Evolutionary conservation across 2,888 invertebrate species (phyloP), one percentile per base, ranked within the genome.

Genomic region (Cataglyphis altisquamis): DNA sequence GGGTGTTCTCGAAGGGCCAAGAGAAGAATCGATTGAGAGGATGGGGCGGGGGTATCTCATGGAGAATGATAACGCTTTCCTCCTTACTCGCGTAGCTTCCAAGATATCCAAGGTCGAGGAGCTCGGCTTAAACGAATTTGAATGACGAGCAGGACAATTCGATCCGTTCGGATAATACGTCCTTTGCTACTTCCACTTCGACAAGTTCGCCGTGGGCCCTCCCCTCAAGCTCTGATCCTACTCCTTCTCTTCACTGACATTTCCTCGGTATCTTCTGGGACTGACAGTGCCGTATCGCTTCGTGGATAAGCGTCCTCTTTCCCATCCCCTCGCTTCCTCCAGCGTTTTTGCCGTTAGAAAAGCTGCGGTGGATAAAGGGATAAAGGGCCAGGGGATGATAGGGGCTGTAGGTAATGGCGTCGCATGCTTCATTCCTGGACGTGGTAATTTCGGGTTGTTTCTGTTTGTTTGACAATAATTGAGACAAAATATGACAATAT

Each of bases 131-230:
- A 87, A 88, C 88, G 88, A 89, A 89, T 89, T 88, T 87, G 84
- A 89, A 88, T 84, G 89, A 86, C 86, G 88, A 88, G 82, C 86
- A 83, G 74, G 83, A 88, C 84, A 84, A 88, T 88, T 88, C 86
- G 84, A 88, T 88, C 81, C 84, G 41, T 29, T 29, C 55, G 88
- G 77, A 89, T 85, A 84, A 88, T 72, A 82, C 84, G 73, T 67
- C 52, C 83, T 72, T 74, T 39, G 84, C 82, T 80, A 68, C 73
- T 68, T 80, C 72, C 60, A 41, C 60, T 67, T 73, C 80, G 63
- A 77, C 70, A 57, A 83, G 74, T 73, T 82, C 36, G 75, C 82
- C 57, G 25, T 66, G 45, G 25, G 45, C 52, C 52, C 52, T 15
- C 12, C 39, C 52, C 64, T 48, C 12, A 1, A 21, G 63, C 25